Base-by-base conservation (phyloP, 2,888 invertebrate genomes). In the Meteorus colon region DNA sequence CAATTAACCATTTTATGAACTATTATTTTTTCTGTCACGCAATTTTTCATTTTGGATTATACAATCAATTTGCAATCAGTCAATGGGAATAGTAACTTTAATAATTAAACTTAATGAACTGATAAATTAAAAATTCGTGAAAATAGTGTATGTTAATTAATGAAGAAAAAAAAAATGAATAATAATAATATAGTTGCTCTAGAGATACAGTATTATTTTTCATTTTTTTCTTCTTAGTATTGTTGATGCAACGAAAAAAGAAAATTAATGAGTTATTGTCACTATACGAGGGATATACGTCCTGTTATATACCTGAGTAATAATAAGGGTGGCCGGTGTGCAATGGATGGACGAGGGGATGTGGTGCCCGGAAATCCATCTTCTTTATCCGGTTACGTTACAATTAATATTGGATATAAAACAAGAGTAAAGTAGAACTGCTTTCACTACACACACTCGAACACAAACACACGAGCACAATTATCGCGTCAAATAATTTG, bases 361-460 rank as follows among this genome's bases (percentile, higher is more conserved):
- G 88, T 41, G 88, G 88, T 77, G 88, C 87, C 77, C 89, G 89
- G 86, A 88, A 89, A 85, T 89, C 88, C 89, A 89, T 89, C 82
- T 80, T 83, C 77, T 74, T 74, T 29, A 55, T 31, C 63, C 29
- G 41, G 24, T 14, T 69, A 55, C 37, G 59, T 67, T 41, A 48
- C 41, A 63, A 51, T 55, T 55, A 59, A 51, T 55, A 69, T 59
- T 45, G n/a, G 16, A 34, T 62, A 4, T 29, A 62, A 31, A 73
- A 66, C 24, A 29, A 37, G 74, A 74, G 59, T 60, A 10, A 59
- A 60, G 41, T 68, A 34, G 14, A 70, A 62, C 31, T 79, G 34
- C 34, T 34, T 6, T 34, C 34, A 74, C 75, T 66, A 77, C 37
- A 73, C 41, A 41, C 41, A 10, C 41, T 8, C 41, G 8, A 4